Evolutionary conservation across 2,113 vertebrate species (phyloP).

Genomic region (Aphelocoma coerulescens): DNA sequence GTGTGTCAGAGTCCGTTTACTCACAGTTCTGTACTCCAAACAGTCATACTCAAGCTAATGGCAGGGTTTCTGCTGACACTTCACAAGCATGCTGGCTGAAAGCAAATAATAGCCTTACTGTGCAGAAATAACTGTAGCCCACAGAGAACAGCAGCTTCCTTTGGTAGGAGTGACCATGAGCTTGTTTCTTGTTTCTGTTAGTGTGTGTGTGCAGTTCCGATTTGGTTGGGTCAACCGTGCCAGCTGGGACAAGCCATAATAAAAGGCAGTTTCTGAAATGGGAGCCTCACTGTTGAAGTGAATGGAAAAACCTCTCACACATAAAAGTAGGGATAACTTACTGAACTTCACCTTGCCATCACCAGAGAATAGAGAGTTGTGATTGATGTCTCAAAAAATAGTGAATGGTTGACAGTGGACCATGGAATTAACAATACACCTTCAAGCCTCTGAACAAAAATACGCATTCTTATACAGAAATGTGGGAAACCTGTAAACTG

Average conservation of each 20-base stretch:
- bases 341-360: background rate
- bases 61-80: background rate
- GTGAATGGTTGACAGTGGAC: background rate
- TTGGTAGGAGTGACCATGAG: background rate
- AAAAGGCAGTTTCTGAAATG: background rate
- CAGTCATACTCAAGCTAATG: background rate
- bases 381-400: background rate
- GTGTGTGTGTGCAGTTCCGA: fast-evolving
- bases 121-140: background rate
- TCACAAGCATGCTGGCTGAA: background rate
- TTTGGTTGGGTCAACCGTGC: background rate
- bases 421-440: background rate
- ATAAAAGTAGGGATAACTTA: background rate
- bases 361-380: background rate
- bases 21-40: background rate
- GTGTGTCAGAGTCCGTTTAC: background rate
- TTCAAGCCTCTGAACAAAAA: background rate
- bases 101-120: background rate
- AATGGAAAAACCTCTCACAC: background rate
- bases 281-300: background rate
- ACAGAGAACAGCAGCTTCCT: background rate
- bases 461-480: background rate
- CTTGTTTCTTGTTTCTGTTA: background rate
- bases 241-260: background rate
- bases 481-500: background rate